Conservation (phyloP, 2,113 vertebrate genomes). For the Tachysurus vachellii region DNA sequence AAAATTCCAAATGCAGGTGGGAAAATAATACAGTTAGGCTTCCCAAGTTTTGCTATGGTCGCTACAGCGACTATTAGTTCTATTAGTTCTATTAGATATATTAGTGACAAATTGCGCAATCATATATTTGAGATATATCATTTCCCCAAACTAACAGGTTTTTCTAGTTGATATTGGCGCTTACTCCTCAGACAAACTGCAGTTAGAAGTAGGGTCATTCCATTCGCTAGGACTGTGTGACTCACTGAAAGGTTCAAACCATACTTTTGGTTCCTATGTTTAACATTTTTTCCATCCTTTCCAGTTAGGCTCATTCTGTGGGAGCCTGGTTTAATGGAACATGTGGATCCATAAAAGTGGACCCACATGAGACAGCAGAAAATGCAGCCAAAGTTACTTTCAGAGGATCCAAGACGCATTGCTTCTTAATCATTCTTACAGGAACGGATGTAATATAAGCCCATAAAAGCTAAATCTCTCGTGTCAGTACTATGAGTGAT, state of each 20-base stretch:
- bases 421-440: constrained; percentile 38
- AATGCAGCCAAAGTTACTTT: constrained; percentile 30
- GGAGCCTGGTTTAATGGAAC: constrained; percentile 40
- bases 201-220: constrained; percentile 13
- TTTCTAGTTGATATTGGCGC: not conserved
- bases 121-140: not conserved
- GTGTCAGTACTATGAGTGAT: not conserved
- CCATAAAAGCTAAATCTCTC: constrained; percentile 7
- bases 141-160: not conserved
- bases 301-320: constrained; percentile 19
- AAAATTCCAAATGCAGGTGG: not conserved
- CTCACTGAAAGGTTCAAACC: constrained; percentile 3
- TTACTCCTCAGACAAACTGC: constrained; percentile 11
- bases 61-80: not conserved
- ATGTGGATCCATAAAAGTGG: constrained; percentile 38
- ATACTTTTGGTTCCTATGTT: constrained; percentile 33
- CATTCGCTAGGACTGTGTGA: constrained; percentile 5
- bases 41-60: not conserved
- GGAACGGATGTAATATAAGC: constrained; percentile 21
- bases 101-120: not conserved
- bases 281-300: constrained; percentile 43
- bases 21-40: not conserved
- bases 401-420: constrained; percentile 17
- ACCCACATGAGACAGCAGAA: constrained; percentile 45
- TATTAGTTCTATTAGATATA: not conserved